Conservation (phyloP, 2,888 invertebrate genomes). For the Cryptus viduatorius region DNA sequence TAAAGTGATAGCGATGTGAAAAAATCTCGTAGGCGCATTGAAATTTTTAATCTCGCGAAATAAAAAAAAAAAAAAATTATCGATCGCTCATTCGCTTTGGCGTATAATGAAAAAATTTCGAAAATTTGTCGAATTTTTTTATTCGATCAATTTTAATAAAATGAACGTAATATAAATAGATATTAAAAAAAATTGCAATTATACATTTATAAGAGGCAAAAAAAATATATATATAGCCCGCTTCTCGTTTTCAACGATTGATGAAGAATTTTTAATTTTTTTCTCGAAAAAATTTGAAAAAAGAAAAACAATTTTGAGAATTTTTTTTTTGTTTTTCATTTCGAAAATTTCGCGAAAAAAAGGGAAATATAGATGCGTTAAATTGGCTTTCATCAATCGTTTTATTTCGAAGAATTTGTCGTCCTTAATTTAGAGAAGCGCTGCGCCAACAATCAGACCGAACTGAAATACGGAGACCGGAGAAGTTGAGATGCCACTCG, state of each 20-base stretch:
- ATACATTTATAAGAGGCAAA: too few species aligned
- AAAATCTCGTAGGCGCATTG: slow-evolving; percentile 1
- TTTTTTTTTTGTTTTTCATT: background rate
- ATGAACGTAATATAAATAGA: too few species aligned
- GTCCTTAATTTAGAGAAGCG: slow-evolving; percentile 50
- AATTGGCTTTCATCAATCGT: background rate
- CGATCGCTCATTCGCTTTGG: background rate
- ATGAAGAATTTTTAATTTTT: background rate
- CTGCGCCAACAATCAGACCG: slow-evolving; percentile 44
- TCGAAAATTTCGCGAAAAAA: background rate
- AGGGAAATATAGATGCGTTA: background rate
- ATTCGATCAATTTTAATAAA: background rate
- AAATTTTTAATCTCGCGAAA: background rate
- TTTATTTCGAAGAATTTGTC: background rate
- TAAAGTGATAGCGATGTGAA: background rate
- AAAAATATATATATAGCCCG: too few species aligned
- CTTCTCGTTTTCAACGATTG: background rate
- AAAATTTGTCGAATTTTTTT: background rate
- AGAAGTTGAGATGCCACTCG: slow-evolving; percentile 42
- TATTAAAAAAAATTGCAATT: too few species aligned
- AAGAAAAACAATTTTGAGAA: too few species aligned
- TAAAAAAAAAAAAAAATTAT: background rate
- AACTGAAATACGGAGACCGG: slow-evolving; percentile 53
- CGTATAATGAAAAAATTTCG: background rate
- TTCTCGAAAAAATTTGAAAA: background rate